Percentiles rank a stretch among this genome's conserved stretches.
These are phyloP conservation scores for Caenorhabditis briggsae DNA, from an alignment of 1,140 invertebrate species.

Conservation along the genomic window DNA sequence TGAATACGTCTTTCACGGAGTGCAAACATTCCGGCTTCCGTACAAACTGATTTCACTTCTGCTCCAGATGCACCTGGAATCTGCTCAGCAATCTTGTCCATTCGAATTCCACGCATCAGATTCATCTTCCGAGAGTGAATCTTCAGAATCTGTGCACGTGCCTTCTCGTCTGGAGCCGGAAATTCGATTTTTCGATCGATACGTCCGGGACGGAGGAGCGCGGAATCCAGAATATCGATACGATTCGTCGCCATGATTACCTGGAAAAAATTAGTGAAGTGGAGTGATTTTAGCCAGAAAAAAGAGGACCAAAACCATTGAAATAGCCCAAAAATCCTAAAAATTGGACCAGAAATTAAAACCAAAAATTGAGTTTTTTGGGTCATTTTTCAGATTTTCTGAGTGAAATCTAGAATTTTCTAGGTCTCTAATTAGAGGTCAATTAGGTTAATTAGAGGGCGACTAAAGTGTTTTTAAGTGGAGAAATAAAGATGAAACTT, in stretches of 20 bases:
- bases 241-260: constrained; percentile 99
- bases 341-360: no score
- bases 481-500: no score
- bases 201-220: neutral
- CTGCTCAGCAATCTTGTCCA: constrained; percentile 97
- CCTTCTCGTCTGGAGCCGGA: constrained; percentile 8
- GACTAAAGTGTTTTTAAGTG: no score
- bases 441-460: no score
- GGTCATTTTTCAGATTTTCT: no score
- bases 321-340: no score
- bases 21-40: constrained; percentile 99
- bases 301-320: no score
- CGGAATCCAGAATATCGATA: constrained; percentile 92
- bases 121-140: constrained; percentile 99
- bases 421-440: no score
- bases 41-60: constrained; percentile 98
- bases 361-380: no score
- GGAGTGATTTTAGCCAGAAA: no score
- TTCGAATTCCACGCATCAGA: constrained; percentile 95
- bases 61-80: constrained; percentile 99
- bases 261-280: no score
- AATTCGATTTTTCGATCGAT: constrained; percentile 27
- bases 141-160: constrained; percentile 91
- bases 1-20: constrained; percentile 95
- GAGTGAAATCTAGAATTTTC: no score